phyloP scores from a whole-genome alignment of 2,797 vertebrate species.

The Acipenser oxyrinchus region DNA sequence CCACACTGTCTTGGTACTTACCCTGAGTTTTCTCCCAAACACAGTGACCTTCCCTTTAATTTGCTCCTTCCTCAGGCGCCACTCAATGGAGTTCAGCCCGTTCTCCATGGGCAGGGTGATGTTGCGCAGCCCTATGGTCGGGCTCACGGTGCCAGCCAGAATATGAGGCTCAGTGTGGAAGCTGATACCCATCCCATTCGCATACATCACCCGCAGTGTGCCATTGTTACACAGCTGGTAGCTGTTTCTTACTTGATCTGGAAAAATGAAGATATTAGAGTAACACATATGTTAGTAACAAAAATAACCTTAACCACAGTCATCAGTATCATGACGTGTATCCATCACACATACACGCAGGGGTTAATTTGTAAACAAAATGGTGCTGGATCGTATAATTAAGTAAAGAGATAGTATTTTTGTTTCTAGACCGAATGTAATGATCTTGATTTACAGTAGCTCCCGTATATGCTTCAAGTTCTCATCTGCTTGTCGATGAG shows the following conservation, averaged over 20 bases:
- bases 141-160: constrained; percentile 90
- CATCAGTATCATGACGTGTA: too few relatives aligned
- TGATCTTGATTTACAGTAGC: too few relatives aligned
- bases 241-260: constrained; percentile 98
- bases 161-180: constrained; percentile 98
- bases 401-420: too few relatives aligned
- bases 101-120: constrained; percentile 97
- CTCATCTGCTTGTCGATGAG: too few relatives aligned
- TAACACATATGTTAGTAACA: too few relatives aligned
- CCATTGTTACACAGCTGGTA: constrained; percentile 97
- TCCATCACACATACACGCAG: too few relatives aligned
- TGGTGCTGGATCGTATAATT: too few relatives aligned
- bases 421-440: too few relatives aligned
- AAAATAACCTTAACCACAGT: too few relatives aligned
- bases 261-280: constrained; percentile 25
- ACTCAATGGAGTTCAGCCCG: constrained; percentile 95
- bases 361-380: too few relatives aligned
- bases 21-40: constrained; percentile 95
- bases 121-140: constrained; percentile 95
- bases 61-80: constrained; percentile 95
- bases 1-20: constrained; percentile 46
- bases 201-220: constrained; percentile 93
- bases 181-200: constrained; percentile 97
- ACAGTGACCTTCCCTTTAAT: constrained; percentile 95
- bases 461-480: too few relatives aligned